Evolutionary conservation across 2,797 vertebrate species (phyloP), one percentile per base, ranked within the genome.

Genomic region (Macropodus opercularis): DNA sequence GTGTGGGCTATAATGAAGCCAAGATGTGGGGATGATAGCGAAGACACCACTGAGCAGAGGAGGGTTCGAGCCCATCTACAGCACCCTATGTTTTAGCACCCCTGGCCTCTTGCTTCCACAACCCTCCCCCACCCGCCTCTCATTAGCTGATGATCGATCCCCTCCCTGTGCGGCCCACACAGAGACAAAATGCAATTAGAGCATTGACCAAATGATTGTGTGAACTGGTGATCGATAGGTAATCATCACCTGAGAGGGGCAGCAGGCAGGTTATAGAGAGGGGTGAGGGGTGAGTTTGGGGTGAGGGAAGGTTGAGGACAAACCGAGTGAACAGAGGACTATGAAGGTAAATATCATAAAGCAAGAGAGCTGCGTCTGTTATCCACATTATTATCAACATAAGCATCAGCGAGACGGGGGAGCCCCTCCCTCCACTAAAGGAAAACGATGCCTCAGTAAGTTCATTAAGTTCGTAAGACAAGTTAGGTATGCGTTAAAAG

Each of bases 131-230:
- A 1, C 55, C 57, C 75, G 60, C 70, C 84, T 84, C 85, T 88
- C 85, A 86, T 89, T 89, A 90, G 86, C 78, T 18, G 63, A 49
- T 76, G 81, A 89, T 91, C 88, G 84, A 90, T 87, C 56, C 40
- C 63, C 58, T 67, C 69, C 51, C 51, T 11, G 75, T 60, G 71
- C 46, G 35, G 72, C 69, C 72, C 84, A 73, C 82, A 79, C 73
- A 51, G 52, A 84, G 68, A 88, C 76, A 89, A 90, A 88, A 87
- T 40, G 75, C 83, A 90, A 89, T 91, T 88, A 90, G 88, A 85
- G 74, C 83, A 85, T 83, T 70, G 85, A 87, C 78, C 84, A 87
- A 88, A 83, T 75, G 78, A 90, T 87, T 87, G 86, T 63, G 81
- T 62, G 86, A 85, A 87, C 84, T 3, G 58, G 54, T 83, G 87